Conservation (phyloP, 2,888 invertebrate species). For the Tridacna crocea region DNA sequence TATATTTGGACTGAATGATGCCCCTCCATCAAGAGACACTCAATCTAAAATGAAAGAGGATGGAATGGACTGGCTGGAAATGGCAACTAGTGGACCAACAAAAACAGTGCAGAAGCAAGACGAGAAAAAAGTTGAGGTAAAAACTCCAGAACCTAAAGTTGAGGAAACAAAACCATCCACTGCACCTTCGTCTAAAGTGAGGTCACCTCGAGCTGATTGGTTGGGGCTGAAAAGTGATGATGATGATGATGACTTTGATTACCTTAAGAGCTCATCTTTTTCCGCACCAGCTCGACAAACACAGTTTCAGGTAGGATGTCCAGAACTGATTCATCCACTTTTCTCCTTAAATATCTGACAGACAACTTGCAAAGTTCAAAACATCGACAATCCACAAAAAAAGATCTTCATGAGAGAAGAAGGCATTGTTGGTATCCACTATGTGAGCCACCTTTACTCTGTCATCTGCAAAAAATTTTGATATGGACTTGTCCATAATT, state of each 20-base stretch:
- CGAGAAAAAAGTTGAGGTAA: conserved; percentile 38
- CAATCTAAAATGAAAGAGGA: conserved; percentile 60
- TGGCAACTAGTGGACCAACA: conserved; percentile 54
- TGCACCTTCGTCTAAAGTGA: conserved; percentile 47
- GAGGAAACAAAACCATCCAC: conserved; percentile 59
- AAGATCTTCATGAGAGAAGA: no score
- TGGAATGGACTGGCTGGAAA: conserved; percentile 80
- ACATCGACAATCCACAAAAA: no score
- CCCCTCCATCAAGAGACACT: conserved; percentile 64
- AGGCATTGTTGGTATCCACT: no score
- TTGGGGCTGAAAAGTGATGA: conserved; percentile 72
- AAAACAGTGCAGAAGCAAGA: conserved; percentile 35
- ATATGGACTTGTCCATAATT: no score
- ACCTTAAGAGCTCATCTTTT: conserved; percentile 53
- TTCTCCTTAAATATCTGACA: neutral
- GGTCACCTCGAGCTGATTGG: conserved; percentile 57
- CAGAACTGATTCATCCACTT: neutral
- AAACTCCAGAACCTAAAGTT: conserved; percentile 29
- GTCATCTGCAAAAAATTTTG: no score
- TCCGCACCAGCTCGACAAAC: conserved; percentile 57
- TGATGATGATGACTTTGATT: conserved; percentile 85
- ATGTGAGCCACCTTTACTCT: no score
- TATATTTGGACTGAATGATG: conserved; percentile 73
- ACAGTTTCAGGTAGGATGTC: conserved; percentile 30
- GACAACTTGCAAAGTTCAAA: no score